Percentiles rank a stretch among this genome's conserved stretches.
Conservation (phyloP, 1,140 invertebrate genomes). For the Papilio xuthus region DNA sequence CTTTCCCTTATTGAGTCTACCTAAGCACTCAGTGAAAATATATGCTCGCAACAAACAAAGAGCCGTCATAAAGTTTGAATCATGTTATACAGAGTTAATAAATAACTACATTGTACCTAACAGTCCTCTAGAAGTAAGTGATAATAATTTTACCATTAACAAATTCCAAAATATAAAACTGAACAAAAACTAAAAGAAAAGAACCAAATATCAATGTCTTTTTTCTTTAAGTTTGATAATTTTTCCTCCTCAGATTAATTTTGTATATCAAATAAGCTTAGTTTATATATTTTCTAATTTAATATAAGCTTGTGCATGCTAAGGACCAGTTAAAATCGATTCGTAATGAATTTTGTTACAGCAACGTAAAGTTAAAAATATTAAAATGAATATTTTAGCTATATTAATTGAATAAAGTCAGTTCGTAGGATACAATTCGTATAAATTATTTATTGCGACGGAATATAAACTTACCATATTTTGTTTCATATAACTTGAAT, state of each 20-base stretch:
- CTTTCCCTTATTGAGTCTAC: neutral
- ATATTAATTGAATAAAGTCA: neutral
- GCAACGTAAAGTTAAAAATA: neutral
- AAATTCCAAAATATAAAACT: too few relatives aligned
- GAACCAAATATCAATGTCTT: neutral
- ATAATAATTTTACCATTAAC: too few relatives aligned
- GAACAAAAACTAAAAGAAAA: neutral
- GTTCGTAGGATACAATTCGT: neutral
- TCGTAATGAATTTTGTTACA: neutral
- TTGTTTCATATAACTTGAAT: conserved; percentile 3
- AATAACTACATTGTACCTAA: too few relatives aligned
- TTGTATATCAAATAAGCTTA: neutral
- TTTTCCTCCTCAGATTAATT: neutral
- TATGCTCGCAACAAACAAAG: neutral
- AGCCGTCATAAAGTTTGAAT: neutral
- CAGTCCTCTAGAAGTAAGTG: too few relatives aligned
- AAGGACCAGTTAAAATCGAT: neutral
- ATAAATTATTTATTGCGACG: neutral
- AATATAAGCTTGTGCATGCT: neutral
- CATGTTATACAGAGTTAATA: neutral
- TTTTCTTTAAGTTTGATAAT: neutral
- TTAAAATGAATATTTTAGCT: neutral
- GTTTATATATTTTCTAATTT: neutral
- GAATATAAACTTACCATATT: neutral
- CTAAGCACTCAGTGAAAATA: too few relatives aligned